Evolutionary conservation across 1,140 invertebrate genomes (phyloP).

Genomic region (Eurosta solidaginis): DNA sequence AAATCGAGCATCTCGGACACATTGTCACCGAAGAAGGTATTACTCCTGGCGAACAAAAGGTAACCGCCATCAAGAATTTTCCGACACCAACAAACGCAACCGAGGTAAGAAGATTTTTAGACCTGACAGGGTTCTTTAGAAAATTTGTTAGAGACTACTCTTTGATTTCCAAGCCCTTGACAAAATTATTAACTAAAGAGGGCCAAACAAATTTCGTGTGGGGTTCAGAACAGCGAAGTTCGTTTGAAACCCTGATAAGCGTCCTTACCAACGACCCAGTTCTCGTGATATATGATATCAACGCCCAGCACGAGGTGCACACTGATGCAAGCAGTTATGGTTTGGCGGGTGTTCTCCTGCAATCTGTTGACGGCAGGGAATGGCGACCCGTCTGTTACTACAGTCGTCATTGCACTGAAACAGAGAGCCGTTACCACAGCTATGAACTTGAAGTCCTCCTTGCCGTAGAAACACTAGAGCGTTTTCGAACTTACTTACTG

Average conservation of each 20-base stretch:
- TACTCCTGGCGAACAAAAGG: conserved; percentile 44
- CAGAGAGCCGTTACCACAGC: conserved; percentile 46
- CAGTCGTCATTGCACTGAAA: conserved; percentile 18
- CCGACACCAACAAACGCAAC: conserved; percentile 41
- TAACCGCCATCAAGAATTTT: conserved; percentile 42
- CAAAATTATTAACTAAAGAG: conserved; percentile 41
- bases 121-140: conserved; percentile 39
- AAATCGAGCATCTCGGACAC: conserved; percentile 44
- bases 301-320: conserved; percentile 35
- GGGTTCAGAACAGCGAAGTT: conserved; percentile 7
- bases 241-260: conserved; percentile 34
- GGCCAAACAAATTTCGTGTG: conserved; percentile 33
- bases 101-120: conserved; percentile 44
- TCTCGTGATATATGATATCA: conserved; percentile 35
- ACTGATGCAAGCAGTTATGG: too few relatives aligned
- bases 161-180: conserved; percentile 40
- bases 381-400: conserved; percentile 28
- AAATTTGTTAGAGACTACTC: conserved; percentile 46
- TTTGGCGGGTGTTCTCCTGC: too few relatives aligned
- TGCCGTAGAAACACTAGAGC: conserved; percentile 35
- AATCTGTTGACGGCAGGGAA: conserved; percentile 41
- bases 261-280: conserved; percentile 35
- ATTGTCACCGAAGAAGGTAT: conserved; percentile 39
- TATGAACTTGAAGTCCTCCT: conserved; percentile 57
- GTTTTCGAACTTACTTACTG: conserved; percentile 38